Evolutionary conservation across 2,797 vertebrate species (phyloP), one percentile per base, ranked within the genome.

Genomic region (Florisuga fusca): DNA sequence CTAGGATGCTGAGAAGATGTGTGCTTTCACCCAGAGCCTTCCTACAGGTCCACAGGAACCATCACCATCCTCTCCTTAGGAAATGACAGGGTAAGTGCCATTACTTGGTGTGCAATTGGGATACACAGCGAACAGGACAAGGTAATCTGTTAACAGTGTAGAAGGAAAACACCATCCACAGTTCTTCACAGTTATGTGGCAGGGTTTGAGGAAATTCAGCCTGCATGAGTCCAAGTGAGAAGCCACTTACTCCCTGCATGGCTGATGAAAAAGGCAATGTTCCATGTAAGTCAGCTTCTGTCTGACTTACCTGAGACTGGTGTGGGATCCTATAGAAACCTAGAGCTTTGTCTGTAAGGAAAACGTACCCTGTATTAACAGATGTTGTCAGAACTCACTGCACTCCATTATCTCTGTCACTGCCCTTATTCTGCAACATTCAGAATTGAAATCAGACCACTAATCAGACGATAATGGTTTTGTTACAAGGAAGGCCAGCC

Each of bases 131-230:
- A 71, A 36, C 19, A 34, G 50, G 36, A 80, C 18, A 68, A 76
- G 21, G 9, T 61, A 73, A 43, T 64, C 20, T 48, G 11, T 27
- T 68, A 41, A 36, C 62, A 48, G 9, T 22, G 11, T 36, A 43
- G 38, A 63, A 84, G 38, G 26, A 78, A 91, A 41, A 51, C 43
- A 45, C 8, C 33, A 51, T 18, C 62, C 0, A 0, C 23, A 84
- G 50, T 21, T 63, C 14, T 48, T 75, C 29, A 46, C 20, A 71
- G 34, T 15, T 0, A 0, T 7, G 9, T 18, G 7, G 20, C 36
- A 23, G 33, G 25, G 12, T 14, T 81, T 25, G 14, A 67, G 22
- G 38, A 83, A 73, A 89, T 84, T 66, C 26, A 53, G 7, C 19
- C 12, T 9, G 9, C 1, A 0, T 15, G 9, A 57, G 1, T 21